phyloP scores from a whole-genome alignment of 2,888 invertebrate species.

The Andrena hattorfiana region DNA sequence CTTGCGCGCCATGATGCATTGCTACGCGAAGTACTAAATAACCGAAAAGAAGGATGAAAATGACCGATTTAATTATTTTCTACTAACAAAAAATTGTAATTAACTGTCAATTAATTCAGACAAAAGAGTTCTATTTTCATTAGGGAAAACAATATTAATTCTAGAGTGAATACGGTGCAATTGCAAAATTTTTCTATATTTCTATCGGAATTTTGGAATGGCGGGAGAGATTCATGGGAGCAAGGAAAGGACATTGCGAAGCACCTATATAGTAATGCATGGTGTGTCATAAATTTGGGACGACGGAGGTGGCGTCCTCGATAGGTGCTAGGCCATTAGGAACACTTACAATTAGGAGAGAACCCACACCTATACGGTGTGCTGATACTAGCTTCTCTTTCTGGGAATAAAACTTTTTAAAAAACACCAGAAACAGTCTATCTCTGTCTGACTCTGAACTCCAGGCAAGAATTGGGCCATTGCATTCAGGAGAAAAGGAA shows the following conservation, averaged over 20 bases:
- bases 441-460: neutral
- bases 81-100: too few species aligned
- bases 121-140: neutral
- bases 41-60: too few species aligned
- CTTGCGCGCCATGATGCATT: neutral
- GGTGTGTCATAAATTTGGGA: neutral
- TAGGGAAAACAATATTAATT: too few species aligned
- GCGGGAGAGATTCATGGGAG: neutral
- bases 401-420: constrained; percentile 3
- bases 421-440: neutral
- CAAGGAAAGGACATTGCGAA: neutral
- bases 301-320: neutral
- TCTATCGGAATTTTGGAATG: neutral
- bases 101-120: neutral
- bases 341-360: neutral
- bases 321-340: neutral
- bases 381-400: neutral
- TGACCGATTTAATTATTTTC: too few species aligned
- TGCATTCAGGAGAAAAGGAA: neutral
- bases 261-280: neutral
- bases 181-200: neutral
- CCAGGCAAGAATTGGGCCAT: neutral
- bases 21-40: neutral
- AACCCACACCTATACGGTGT: neutral
- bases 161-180: neutral